A percentile compares a stretch with the other conserved stretches of the same genome.
These are phyloP conservation scores for Nemotelus nigrinus DNA, from an alignment of 2,888 invertebrate genomes.

Conservation along the genomic window DNA sequence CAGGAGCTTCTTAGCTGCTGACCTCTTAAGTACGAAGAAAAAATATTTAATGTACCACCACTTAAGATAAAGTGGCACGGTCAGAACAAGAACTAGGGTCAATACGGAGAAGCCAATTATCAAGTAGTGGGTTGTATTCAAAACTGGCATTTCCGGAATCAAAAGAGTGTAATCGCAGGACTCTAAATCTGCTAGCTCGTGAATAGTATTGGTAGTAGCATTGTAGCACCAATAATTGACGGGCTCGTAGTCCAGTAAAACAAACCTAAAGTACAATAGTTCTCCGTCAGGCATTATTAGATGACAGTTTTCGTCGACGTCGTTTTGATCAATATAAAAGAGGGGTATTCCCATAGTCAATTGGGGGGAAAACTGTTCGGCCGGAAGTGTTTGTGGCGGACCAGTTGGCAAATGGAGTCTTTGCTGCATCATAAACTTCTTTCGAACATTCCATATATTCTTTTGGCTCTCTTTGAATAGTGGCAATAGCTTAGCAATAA, in stretches of 20 bases:
- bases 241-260: constrained; percentile 61
- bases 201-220: constrained; percentile 54
- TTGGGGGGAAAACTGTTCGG: too few relatives aligned
- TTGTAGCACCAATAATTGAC: constrained; percentile 63
- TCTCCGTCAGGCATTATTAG: constrained; percentile 16
- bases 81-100: constrained; percentile 7
- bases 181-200: constrained; percentile 46
- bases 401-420: background rate
- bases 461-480: constrained; percentile 13
- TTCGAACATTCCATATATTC: constrained; percentile 1
- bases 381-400: background rate
- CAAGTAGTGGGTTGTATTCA: constrained; percentile 30
- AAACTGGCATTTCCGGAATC: background rate
- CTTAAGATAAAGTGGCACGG: constrained; percentile 62
- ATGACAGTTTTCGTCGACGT: constrained; percentile 2
- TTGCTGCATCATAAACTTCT: background rate
- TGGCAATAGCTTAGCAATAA: constrained; percentile 28
- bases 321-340: background rate
- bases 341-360: background rate
- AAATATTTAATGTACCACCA: constrained; percentile 70
- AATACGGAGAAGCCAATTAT: constrained; percentile 29
- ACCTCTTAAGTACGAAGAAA: constrained; percentile 69
- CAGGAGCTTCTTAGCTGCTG: constrained; percentile 68
- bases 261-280: constrained; percentile 54
- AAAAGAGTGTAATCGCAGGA: constrained; percentile 20